Conservation (phyloP, 2,888 invertebrate genomes). For the Drosophila setosimentum region DNA sequence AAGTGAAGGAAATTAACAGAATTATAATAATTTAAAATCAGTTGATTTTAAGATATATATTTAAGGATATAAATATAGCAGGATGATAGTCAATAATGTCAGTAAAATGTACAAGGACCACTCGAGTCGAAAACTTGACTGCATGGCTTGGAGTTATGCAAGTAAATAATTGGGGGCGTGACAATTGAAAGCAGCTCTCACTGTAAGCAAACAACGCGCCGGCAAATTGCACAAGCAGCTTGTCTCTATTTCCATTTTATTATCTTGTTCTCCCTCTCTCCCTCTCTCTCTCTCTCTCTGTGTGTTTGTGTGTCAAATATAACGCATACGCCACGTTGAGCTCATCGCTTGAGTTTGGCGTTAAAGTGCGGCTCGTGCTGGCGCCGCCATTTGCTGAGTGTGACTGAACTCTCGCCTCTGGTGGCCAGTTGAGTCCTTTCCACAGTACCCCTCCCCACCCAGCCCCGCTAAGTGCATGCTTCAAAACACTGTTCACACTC, state of each 20-base stretch:
- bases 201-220: slow-evolving; percentile 13
- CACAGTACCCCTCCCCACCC: not conserved
- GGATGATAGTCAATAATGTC: not conserved
- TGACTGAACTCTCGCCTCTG: slow-evolving; percentile 57
- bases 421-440: not conserved
- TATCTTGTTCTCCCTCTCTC: not conserved
- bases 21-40: not conserved
- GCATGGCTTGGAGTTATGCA: not conserved
- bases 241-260: not conserved
- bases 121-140: not conserved
- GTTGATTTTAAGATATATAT: not conserved
- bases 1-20: not conserved
- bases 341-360: slow-evolving; percentile 12
- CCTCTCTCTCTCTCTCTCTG: not conserved
- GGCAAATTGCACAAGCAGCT: slow-evolving; percentile 31
- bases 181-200: slow-evolving; percentile 33
- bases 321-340: slow-evolving; percentile 51
- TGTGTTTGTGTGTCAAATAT: slow-evolving; percentile 21
- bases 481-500: slow-evolving; percentile 1
- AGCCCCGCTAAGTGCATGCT: not conserved
- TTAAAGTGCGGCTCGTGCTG: slow-evolving; percentile 42
- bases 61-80: too few relatives aligned
- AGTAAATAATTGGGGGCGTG: slow-evolving; percentile 40
- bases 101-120: not conserved
- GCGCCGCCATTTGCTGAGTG: slow-evolving; percentile 65